These are phyloP conservation scores for Anser brachyrhynchus DNA, from an alignment of 2,113 vertebrate genomes.

Conservation along the genomic window DNA sequence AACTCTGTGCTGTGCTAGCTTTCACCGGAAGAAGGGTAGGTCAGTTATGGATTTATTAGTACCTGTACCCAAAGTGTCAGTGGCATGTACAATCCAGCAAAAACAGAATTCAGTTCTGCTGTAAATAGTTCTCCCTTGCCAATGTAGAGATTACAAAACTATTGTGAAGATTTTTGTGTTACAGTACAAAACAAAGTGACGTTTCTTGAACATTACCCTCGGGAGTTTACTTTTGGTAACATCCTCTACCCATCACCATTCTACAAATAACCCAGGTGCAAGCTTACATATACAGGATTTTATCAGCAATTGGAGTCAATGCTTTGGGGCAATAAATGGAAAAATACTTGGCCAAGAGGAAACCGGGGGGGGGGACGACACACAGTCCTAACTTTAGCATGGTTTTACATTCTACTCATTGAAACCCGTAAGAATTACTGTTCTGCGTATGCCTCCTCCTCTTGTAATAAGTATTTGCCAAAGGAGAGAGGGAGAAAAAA, in stretches of 20 bases:
- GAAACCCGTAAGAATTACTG: neutral
- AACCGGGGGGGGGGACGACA: no score
- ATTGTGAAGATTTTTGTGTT: no score
- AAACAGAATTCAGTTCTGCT: neutral
- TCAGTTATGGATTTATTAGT: neutral
- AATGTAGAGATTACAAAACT: neutral
- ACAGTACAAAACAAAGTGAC: neutral
- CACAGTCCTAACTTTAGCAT: neutral
- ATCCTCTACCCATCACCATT: accelerated
- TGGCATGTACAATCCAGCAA: neutral
- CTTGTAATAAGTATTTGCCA: neutral
- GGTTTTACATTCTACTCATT: neutral
- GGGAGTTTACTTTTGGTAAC: neutral
- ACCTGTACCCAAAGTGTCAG: neutral
- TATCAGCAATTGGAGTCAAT: neutral
- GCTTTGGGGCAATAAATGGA: neutral
- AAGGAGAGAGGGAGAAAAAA: neutral
- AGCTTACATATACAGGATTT: neutral
- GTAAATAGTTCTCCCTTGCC: neutral
- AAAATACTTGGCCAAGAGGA: neutral
- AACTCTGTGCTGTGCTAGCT: neutral
- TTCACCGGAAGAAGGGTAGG: neutral
- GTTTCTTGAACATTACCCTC: neutral
- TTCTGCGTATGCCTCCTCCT: neutral
- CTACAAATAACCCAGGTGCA: neutral